A percentile compares a stretch with the other conserved stretches of the same genome.
phyloP scores from a whole-genome alignment of 2,888 invertebrate species.

The Resseliella maxima region DNA sequence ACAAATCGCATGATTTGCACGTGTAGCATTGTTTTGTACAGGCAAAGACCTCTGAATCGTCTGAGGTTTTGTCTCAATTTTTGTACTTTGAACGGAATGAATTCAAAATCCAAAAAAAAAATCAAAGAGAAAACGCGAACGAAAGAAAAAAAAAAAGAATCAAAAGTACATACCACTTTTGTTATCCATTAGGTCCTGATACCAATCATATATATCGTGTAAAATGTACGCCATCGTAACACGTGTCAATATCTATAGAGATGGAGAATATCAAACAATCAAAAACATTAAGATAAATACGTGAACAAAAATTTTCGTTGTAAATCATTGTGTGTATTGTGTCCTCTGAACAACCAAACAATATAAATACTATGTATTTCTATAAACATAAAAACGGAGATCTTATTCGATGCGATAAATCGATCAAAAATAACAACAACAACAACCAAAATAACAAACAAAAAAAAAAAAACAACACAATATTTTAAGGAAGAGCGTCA shows the following conservation, averaged over 20 bases:
- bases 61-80: too few species aligned
- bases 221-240: constrained; percentile 60
- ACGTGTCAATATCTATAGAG: constrained; percentile 1
- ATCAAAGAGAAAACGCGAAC: too few species aligned
- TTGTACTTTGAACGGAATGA: neutral
- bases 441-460: neutral
- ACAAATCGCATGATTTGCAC: too few species aligned
- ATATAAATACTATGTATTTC: too few species aligned
- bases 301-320: neutral
- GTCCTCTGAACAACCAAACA: neutral
- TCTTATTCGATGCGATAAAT: neutral
- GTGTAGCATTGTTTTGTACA: too few species aligned
- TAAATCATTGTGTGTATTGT: neutral
- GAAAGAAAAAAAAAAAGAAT: neutral
- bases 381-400: neutral
- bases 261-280: neutral
- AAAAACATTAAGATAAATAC: neutral
- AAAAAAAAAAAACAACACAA: neutral
- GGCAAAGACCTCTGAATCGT: too few species aligned
- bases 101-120: too few species aligned
- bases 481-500: neutral
- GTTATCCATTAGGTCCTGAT: constrained; percentile 78
- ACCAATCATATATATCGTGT: constrained; percentile 70
- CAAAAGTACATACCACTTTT: constrained; percentile 76
- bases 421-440: neutral